These are phyloP conservation scores for Montifringilla adamsi DNA, from an alignment of 2,113 vertebrate genomes.

Conservation along the genomic window DNA sequence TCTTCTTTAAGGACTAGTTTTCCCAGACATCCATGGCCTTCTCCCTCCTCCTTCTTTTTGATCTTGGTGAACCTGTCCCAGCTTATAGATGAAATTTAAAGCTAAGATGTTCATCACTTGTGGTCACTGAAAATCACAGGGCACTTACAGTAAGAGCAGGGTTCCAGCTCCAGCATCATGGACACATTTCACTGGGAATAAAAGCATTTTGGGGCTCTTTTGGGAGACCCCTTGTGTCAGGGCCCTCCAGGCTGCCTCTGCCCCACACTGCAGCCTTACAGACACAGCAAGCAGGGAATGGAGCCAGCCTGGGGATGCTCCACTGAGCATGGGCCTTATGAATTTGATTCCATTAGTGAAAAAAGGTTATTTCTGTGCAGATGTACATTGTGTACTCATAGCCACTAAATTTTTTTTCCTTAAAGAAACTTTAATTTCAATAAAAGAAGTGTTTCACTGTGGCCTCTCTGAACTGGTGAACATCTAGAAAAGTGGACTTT, in stretches of 20 bases:
- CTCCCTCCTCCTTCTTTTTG: constrained; percentile 4
- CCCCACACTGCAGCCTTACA: not conserved
- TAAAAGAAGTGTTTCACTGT: not conserved
- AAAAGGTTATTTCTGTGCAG: not conserved
- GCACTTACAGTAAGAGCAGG: not conserved
- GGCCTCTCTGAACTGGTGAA: not conserved
- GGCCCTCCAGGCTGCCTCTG: not conserved
- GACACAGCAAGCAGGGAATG: not conserved
- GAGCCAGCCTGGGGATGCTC: not conserved
- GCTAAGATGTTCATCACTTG: not conserved
- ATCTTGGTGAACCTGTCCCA: constrained; percentile 40
- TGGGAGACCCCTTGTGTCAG: not conserved
- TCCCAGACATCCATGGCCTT: not conserved
- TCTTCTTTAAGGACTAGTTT: constrained; percentile 39
- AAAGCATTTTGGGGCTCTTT: not conserved
- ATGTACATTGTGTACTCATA: not conserved
- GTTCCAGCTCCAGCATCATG: rapidly evolving
- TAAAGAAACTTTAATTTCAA: not conserved
- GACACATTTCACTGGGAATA: not conserved
- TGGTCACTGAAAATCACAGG: constrained; percentile 35
- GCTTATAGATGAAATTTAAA: not conserved
- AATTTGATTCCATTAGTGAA: not conserved
- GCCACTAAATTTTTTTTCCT: not conserved
- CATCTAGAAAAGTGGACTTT: not conserved
- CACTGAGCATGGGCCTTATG: not conserved